Evolutionary conservation across 2,888 invertebrate species (phyloP).

Genomic region (Aleiodes alternator): DNA sequence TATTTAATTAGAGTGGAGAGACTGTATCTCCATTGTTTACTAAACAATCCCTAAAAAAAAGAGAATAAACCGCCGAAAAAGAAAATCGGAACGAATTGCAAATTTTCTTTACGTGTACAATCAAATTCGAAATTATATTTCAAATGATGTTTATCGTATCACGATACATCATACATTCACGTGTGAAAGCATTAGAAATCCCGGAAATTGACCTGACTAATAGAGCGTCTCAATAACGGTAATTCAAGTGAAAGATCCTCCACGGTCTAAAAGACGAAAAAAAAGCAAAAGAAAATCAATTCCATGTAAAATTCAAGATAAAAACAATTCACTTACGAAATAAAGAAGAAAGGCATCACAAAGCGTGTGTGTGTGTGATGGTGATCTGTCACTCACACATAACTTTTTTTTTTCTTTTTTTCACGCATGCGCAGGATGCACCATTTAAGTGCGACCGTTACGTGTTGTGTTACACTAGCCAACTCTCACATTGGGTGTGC

Average conservation of each 20-base stretch:
- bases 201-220: conserved; percentile 52
- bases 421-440: conserved; percentile 35
- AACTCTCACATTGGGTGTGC: not conserved
- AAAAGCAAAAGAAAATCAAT: conserved; percentile 22
- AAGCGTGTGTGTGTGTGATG: not conserved
- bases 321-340: no score
- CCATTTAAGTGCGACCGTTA: conserved; percentile 21
- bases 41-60: not conserved
- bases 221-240: conserved; percentile 30
- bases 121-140: conserved; percentile 1
- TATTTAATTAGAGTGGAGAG: no score
- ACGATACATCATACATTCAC: conserved; percentile 53
- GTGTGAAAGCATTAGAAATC: conserved; percentile 56
- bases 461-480: conserved; percentile 42
- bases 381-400: conserved; percentile 12
- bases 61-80: conserved; percentile 10
- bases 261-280: not conserved
- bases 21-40: no score
- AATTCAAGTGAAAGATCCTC: conserved; percentile 33
- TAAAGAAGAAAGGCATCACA: conserved; percentile 31
- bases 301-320: conserved; percentile 5
- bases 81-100: conserved; percentile 1
- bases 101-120: conserved; percentile 17
- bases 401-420: no score
- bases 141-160: conserved; percentile 49